These are phyloP conservation scores for Danio aesculapii DNA, from an alignment of 2,797 vertebrate species.

Conservation along the genomic window DNA sequence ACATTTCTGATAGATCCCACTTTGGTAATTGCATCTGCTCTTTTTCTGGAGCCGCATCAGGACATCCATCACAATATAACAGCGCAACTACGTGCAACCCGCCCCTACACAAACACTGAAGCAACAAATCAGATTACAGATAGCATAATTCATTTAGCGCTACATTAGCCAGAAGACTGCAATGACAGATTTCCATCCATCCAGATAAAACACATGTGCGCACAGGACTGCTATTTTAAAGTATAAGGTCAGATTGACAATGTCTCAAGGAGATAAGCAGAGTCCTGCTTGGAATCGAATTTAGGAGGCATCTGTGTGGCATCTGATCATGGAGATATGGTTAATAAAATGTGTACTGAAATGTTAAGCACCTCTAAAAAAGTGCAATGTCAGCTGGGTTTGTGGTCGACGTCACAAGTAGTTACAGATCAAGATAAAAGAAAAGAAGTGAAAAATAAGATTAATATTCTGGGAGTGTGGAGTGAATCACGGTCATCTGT, in stretches of 20 bases:
- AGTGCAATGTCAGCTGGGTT: neutral
- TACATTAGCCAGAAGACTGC: constrained; percentile 47
- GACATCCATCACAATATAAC: constrained; percentile 56
- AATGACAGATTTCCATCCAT: constrained; percentile 43
- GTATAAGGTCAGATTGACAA: constrained; percentile 32
- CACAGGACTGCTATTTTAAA: constrained; percentile 7
- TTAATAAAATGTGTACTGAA: constrained; percentile 1
- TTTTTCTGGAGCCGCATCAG: constrained; percentile 17
- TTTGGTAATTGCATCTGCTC: constrained; percentile 38
- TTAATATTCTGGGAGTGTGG: neutral
- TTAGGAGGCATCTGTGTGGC: constrained; percentile 3
- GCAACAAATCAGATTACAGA: constrained; percentile 55
- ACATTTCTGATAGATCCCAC: constrained; percentile 31
- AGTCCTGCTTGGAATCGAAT: neutral
- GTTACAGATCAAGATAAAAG: neutral
- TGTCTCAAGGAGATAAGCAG: constrained; percentile 13
- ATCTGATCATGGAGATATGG: constrained; percentile 5
- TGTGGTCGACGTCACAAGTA: neutral
- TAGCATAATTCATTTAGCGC: constrained; percentile 51
- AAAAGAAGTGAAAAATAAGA: neutral
- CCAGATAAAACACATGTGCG: constrained; percentile 5
- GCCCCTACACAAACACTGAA: constrained; percentile 17
- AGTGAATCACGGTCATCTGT: neutral
- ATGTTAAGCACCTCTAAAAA: neutral
- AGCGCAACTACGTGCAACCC: neutral